Percentiles rank a stretch among this genome's conserved stretches.
These are phyloP conservation scores for Mugil cephalus DNA, from an alignment of 2,113 vertebrate genomes.

Conservation along the genomic window DNA sequence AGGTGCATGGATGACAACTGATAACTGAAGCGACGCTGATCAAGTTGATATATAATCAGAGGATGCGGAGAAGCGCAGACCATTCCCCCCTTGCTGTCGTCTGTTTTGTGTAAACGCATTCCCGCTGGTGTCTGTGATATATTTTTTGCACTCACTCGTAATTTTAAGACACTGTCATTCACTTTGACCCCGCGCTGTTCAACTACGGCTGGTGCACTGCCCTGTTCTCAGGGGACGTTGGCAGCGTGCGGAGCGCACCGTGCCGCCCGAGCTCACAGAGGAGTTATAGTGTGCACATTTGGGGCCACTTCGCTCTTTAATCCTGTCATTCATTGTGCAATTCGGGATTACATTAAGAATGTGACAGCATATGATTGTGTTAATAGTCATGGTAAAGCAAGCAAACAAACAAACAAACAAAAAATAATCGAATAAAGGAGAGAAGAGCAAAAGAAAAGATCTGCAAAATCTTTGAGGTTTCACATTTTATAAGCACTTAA, in stretches of 20 bases:
- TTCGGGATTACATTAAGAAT: neutral
- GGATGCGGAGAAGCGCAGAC: slow-evolving; percentile 25
- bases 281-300: neutral
- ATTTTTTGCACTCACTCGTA: neutral
- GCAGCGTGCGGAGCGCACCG: slow-evolving; percentile 40
- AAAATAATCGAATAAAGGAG: no score
- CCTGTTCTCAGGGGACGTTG: slow-evolving; percentile 37
- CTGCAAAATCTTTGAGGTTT: no score
- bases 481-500: no score
- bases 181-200: slow-evolving; percentile 18
- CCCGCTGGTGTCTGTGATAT: neutral
- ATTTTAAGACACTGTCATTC: neutral
- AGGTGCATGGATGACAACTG: neutral
- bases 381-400: neutral
- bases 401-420: no score
- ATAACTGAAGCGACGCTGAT: neutral
- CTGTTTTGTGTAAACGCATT: neutral
- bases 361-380: neutral
- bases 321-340: neutral
- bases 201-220: neutral
- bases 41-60: no score
- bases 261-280: slow-evolving; percentile 19
- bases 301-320: neutral
- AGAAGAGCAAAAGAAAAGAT: no score
- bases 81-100: neutral